Base-by-base conservation (phyloP, 2,113 vertebrate genomes). In the Tretioscincus oriximinensis region DNA sequence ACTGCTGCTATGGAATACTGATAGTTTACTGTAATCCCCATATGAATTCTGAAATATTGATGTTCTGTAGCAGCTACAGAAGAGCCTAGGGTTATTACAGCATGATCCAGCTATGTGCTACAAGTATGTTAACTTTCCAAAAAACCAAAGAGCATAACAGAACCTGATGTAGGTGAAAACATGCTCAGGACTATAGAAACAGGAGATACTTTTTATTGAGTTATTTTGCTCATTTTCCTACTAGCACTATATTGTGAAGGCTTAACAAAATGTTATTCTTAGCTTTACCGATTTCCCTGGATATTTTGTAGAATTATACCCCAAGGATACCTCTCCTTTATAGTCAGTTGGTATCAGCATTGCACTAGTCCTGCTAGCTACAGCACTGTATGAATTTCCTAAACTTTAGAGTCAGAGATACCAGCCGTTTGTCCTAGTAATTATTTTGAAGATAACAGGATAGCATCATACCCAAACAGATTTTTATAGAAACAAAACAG, bases 261-360 rank as follows among this genome's bases (percentile, higher is more conserved):
- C 83, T 93, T 88, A 90, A 88, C 76, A 92, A 75, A 82, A 92
- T 92, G 87, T 78, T 79, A 82, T 82, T 87, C 85, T 63, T 78
- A 89, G 77, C 87, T 92, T 90, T 88, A 77, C 71, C 78, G 61
- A 41, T 85, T 89, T 85, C 86, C 41, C 81, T 79, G 67, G 84
- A 93, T 83, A 92, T 49, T 85, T 73, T 81, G 47, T 81, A 63
- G 60, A 84, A 85, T 91, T 87, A 91, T 90, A 81, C 72, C 85
- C 64, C 73, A 81, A 82, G 71, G 86, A 92, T 90, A 77, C 60
- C 82, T 41, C 26, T 85, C 47, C 85, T 91, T 86, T 90, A 88
- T 79, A 84, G 85, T 81, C 82, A 82, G 9, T 26, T 84, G 67
- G 16, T 73, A 88, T 74, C 81, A 81, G 75, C 16, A 18, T 24